Conservation (phyloP, 2,888 invertebrate species). For the Pammene aurita region DNA sequence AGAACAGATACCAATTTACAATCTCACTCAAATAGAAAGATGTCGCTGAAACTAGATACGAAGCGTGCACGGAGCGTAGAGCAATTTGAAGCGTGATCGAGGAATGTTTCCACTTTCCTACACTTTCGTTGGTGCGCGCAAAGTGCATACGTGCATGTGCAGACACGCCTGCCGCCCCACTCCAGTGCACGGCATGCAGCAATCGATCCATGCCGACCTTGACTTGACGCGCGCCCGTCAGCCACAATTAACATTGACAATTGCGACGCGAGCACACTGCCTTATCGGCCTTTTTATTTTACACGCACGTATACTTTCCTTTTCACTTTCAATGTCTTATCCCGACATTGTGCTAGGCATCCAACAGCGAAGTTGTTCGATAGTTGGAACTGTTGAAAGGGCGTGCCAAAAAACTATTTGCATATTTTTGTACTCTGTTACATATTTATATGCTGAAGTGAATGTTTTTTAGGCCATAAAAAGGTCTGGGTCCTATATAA, state of each 20-base stretch:
- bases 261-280: slow-evolving; percentile 69
- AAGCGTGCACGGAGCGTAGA: slow-evolving; percentile 56
- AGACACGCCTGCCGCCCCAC: slow-evolving; percentile 50
- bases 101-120: slow-evolving; percentile 78
- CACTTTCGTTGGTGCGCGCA: slow-evolving; percentile 69
- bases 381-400: not conserved
- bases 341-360: not conserved
- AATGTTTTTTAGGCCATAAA: not conserved
- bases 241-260: slow-evolving; percentile 75
- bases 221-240: slow-evolving; percentile 68
- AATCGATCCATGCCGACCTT: slow-evolving; percentile 77
- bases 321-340: slow-evolving; percentile 52
- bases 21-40: slow-evolving; percentile 24
- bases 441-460: not conserved
- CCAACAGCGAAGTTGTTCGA: slow-evolving; percentile 1
- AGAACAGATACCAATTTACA: slow-evolving; percentile 8
- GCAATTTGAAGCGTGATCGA: slow-evolving; percentile 58
- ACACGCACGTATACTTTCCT: slow-evolving; percentile 57
- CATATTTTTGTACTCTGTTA: not conserved
- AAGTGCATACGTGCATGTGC: slow-evolving; percentile 65
- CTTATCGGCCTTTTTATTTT: slow-evolving; percentile 50
- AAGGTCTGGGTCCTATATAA: slow-evolving; percentile 2
- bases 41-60: slow-evolving; percentile 47
- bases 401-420: not conserved
- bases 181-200: slow-evolving; percentile 54